Percentiles rank a stretch among this genome's conserved stretches.
Evolutionary conservation across 2,888 invertebrate genomes (phyloP).

Genomic region (Euzophera pinguis): DNA sequence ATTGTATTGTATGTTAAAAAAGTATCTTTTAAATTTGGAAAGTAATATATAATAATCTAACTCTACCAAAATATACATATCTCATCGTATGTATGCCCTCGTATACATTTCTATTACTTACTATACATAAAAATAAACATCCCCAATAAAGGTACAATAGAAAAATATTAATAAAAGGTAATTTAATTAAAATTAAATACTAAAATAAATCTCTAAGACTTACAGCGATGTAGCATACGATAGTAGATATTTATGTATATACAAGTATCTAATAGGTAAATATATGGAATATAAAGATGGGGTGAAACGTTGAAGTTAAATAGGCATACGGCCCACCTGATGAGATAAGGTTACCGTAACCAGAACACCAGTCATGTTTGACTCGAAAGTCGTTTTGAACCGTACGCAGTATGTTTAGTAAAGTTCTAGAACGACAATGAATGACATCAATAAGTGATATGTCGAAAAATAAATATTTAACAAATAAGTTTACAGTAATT

Average conservation of each 20-base stretch:
- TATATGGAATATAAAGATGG: neutral
- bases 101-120: conserved; percentile 14
- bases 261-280: conserved; percentile 19
- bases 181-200: conserved; percentile 22
- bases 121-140: conserved; percentile 10
- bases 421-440: neutral
- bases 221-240: conserved; percentile 18
- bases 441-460: neutral
- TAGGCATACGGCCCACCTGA: too few species aligned
- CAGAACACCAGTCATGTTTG: too few species aligned
- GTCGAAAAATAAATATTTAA: too few species aligned
- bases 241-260: conserved; percentile 20
- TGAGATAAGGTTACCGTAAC: too few species aligned
- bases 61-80: conserved; percentile 12
- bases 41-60: neutral
- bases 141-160: conserved; percentile 23
- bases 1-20: too few species aligned
- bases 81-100: neutral
- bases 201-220: conserved; percentile 18
- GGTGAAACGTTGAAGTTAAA: too few species aligned
- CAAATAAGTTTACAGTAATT: too few species aligned
- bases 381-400: too few species aligned
- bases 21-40: neutral
- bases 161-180: conserved; percentile 20
- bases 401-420: too few species aligned